Evolutionary conservation across 2,888 invertebrate genomes (phyloP).

Genomic region (Rhimphoctona megacephalus): DNA sequence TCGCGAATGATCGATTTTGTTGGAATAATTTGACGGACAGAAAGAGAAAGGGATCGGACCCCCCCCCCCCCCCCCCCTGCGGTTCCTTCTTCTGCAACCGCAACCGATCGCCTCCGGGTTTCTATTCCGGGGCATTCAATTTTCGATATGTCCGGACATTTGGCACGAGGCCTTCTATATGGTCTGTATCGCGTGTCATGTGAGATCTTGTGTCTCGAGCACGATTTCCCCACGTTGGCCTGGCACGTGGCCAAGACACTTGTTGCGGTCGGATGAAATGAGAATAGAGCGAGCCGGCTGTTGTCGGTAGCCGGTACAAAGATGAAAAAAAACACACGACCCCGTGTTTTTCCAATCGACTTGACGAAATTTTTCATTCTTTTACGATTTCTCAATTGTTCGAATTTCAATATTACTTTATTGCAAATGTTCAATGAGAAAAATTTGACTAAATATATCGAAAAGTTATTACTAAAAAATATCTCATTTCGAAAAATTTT

Average conservation of each 20-base stretch:
- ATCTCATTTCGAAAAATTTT: no score
- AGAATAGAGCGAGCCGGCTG: conserved; percentile 77
- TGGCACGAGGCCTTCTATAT: conserved; percentile 54
- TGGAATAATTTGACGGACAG: background rate
- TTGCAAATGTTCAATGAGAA: no score
- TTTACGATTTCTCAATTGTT: background rate
- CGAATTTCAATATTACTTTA: no score
- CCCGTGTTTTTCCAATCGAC: background rate
- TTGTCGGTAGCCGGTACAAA: conserved; percentile 59
- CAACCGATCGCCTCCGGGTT: conserved; percentile 53
- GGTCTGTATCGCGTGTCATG: conserved; percentile 54
- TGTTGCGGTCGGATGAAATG: conserved; percentile 80
- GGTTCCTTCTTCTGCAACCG: background rate
- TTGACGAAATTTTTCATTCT: background rate
- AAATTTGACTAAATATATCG: no score
- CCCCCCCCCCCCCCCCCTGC: background rate
- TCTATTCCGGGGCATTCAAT: conserved; percentile 68
- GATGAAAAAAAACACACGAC: conserved; percentile 53
- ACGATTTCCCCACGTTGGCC: conserved; percentile 67
- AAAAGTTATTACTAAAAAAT: no score
- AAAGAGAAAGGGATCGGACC: background rate
- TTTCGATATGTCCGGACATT: conserved; percentile 64
- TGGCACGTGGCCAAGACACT: conserved; percentile 81
- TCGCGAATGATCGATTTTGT: conserved; percentile 25
- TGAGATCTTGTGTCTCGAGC: conserved; percentile 42